Base-by-base conservation (phyloP, 2,888 invertebrate species). In the Eupeodes latifasciatus region DNA sequence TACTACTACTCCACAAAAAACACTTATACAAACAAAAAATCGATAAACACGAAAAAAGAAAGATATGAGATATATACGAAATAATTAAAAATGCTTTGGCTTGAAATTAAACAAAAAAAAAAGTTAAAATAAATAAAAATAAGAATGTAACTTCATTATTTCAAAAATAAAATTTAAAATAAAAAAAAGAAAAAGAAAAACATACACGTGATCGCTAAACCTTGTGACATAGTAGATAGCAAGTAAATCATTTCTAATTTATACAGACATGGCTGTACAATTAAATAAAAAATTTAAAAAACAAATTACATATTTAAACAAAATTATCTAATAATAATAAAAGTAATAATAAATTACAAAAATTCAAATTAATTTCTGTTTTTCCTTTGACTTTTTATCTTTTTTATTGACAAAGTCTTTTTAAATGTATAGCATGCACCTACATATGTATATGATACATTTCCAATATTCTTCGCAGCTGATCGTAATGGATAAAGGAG, bases 161-260 rank as follows among this genome's bases (percentile, higher is more conserved):
- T 83, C 77, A 61, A 69, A 84, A 85, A 78, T 77, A 81, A 62
- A 85, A 16, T 19, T 27, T 27, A 27, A 27, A 27, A 27, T 27
- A 27, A 27, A 27, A 27, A 19, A 19, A 19, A 27, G 1, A 19
- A 19, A 19, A 57, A 53, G 51, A 19, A 81, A 83, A 79, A 84
- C 66, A 85, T 85, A 88, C 57, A 59, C 88, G 88, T 88, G 88
- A 88, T 88, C 81, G 88, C 88, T 85, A 74, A 84, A 87, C 85
- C 62, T 88, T 88, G 88, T 88, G 88, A 88, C 88, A 88, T 88
- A 88, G 88, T 88, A 88, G 88, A 88, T 88, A 88, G 88, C 88
- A 88, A 88, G 88, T 88, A 88, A 88, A 88, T 81, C 88, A 88
- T 88, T 88, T 88, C 85, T 88, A 78, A 88, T 85, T 88, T 85